Conservation (phyloP, 2,113 vertebrate genomes). For the Indicator maculatus region DNA sequence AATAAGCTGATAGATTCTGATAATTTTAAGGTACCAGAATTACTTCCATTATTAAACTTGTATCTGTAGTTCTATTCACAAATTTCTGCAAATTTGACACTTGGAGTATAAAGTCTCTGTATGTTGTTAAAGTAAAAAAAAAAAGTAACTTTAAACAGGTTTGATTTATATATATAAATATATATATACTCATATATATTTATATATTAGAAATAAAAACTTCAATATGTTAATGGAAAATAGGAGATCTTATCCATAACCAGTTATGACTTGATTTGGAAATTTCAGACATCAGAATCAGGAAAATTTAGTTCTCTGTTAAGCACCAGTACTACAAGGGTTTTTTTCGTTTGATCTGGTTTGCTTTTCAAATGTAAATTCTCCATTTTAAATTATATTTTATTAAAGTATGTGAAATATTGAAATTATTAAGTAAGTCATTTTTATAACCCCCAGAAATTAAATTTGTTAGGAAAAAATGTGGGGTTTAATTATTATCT, state of each 20-base stretch:
- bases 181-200: too few relatives aligned
- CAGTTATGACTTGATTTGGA: background rate
- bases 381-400: background rate
- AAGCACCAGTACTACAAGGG: fast-evolving
- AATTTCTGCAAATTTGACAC: background rate
- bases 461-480: background rate
- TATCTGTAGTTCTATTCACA: background rate
- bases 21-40: background rate
- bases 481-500: background rate
- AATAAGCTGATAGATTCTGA: background rate
- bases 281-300: background rate
- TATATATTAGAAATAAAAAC: background rate
- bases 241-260: background rate
- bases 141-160: background rate
- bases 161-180: background rate
- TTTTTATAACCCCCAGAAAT: background rate
- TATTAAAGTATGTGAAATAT: background rate
- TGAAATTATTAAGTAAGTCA: background rate
- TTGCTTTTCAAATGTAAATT: background rate
- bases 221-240: background rate
- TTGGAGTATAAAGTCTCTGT: background rate
- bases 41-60: background rate
- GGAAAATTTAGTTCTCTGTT: background rate
- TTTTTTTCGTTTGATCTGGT: background rate
- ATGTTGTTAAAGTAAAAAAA: background rate